phyloP scores from a whole-genome alignment of 2,113 vertebrate species.

The Pionites leucogaster region DNA sequence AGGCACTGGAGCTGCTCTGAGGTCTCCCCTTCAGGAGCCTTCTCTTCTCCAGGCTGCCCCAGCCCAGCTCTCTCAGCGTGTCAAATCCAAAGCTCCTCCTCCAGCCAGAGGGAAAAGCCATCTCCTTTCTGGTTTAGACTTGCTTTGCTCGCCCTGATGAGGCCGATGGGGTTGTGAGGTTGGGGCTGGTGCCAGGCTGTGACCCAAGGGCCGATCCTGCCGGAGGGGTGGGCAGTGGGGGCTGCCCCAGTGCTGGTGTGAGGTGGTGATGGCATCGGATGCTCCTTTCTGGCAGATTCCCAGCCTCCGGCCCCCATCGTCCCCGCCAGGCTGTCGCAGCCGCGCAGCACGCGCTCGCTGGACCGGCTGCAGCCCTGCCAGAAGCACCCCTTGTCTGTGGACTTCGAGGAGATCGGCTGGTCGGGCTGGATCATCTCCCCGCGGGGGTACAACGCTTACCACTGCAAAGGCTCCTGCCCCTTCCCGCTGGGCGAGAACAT shows the following conservation, averaged over 20 bases:
- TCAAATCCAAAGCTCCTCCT: neutral
- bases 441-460: conserved; percentile 82
- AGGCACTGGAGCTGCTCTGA: neutral
- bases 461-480: conserved; percentile 83
- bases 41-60: neutral
- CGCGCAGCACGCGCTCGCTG: neutral
- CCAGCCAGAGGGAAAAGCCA: neutral
- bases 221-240: rapidly evolving
- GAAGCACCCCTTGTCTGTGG: conserved; percentile 78
- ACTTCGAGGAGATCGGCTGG: conserved; percentile 88
- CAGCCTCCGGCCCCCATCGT: neutral
- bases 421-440: conserved; percentile 87
- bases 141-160: neutral
- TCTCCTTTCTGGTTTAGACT: neutral
- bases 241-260: rapidly evolving
- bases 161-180: rapidly evolving
- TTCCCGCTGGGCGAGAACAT: conserved; percentile 81
- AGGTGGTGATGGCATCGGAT: rapidly evolving
- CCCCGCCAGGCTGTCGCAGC: rapidly evolving
- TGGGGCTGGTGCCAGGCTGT: neutral
- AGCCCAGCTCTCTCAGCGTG: neutral
- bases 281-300: neutral
- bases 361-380: conserved; percentile 67
- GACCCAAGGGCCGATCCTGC: neutral
- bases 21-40: neutral